Conservation (phyloP, 2,888 invertebrate species). For the Pammene aurita region DNA sequence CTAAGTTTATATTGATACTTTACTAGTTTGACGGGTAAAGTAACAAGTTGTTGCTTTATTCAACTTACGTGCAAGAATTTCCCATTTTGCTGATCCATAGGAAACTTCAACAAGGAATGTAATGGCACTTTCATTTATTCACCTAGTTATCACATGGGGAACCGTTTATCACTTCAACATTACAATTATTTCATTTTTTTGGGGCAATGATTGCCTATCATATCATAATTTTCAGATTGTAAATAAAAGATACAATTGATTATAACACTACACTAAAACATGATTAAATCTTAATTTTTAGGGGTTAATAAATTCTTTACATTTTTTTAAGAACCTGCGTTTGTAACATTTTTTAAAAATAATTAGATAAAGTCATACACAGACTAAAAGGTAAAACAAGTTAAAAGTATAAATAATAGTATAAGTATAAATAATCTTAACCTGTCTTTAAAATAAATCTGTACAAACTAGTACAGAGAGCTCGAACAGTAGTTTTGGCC, state of each 20-base stretch:
- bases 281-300: constrained; percentile 42
- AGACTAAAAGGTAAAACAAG: not conserved
- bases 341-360: not conserved
- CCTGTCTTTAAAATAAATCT: no score
- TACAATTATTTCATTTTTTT: constrained; percentile 49
- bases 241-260: constrained; percentile 40
- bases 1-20: no score
- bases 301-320: constrained; percentile 5
- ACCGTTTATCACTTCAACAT: constrained; percentile 44
- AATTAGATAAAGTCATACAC: not conserved
- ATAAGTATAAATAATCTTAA: no score
- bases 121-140: constrained; percentile 72
- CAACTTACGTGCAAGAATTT: not conserved
- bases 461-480: no score
- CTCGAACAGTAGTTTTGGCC: no score
- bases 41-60: no score
- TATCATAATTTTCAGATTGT: constrained; percentile 37
- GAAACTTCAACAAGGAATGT: constrained; percentile 42
- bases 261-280: constrained; percentile 41
- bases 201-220: constrained; percentile 45
- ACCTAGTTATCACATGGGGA: constrained; percentile 69
- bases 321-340: not conserved
- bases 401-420: not conserved
- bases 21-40: no score
- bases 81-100: constrained; percentile 12